Conservation (phyloP, 1,140 invertebrate species). For the Lucilia sericata region DNA sequence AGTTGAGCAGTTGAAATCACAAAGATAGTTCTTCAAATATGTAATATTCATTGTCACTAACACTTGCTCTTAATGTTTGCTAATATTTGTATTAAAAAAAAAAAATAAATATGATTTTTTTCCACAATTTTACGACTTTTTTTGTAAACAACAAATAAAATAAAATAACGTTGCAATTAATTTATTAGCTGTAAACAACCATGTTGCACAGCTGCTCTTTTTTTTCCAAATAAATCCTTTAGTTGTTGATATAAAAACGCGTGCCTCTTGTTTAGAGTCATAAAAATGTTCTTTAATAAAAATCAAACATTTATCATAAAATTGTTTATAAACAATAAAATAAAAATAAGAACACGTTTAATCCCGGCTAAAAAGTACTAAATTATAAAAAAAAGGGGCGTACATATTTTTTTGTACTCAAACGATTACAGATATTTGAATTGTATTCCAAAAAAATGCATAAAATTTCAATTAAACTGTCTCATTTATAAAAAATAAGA, state of each 20-base stretch:
- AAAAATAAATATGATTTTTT: no score
- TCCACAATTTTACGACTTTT: background rate
- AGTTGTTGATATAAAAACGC: background rate
- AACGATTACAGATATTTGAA: background rate
- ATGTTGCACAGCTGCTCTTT: background rate
- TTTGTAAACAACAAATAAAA: background rate
- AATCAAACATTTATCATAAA: background rate
- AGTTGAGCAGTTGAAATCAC: no score
- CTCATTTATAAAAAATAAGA: conserved; percentile 6
- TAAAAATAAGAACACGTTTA: background rate
- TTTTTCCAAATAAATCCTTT: background rate
- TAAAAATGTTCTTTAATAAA: background rate
- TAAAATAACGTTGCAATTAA: background rate
- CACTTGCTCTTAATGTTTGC: no score
- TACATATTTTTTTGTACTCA: conserved; percentile 5
- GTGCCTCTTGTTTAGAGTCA: background rate
- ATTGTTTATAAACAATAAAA: background rate
- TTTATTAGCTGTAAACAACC: background rate
- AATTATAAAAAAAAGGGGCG: background rate
- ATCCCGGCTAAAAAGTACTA: background rate
- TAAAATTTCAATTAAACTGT: conserved; percentile 40
- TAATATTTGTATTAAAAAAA: no score
- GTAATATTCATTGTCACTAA: no score
- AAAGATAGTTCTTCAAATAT: no score
- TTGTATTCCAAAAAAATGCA: conserved; percentile 14